phyloP scores from a whole-genome alignment of 2,113 vertebrate genomes.

The Columba janthina region DNA sequence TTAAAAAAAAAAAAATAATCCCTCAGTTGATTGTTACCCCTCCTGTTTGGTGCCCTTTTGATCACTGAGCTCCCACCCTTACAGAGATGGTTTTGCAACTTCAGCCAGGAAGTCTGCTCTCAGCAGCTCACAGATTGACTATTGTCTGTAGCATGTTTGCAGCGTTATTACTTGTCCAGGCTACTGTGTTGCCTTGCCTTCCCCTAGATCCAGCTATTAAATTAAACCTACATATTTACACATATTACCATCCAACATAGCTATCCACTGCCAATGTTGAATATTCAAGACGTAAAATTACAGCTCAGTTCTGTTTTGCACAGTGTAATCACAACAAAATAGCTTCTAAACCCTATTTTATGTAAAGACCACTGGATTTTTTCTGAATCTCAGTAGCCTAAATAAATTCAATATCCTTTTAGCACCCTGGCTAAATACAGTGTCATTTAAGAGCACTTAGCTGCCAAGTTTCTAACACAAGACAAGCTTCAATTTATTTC shows the following conservation, averaged over 20 bases:
- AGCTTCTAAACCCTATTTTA: neutral
- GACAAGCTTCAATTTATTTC: neutral
- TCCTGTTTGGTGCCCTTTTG: neutral
- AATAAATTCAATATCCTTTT: neutral
- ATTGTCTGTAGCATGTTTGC: neutral
- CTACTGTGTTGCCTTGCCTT: constrained; percentile 2
- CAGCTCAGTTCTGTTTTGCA: neutral
- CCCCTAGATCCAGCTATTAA: neutral
- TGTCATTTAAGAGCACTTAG: neutral
- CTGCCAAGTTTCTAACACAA: neutral
- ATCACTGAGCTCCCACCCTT: neutral
- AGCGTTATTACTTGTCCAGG: neutral
- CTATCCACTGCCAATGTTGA: neutral
- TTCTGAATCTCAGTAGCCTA: neutral
- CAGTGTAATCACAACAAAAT: neutral
- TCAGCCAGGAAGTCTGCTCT: neutral
- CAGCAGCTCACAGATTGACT: neutral
- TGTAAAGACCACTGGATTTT: neutral
- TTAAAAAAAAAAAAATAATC: neutral
- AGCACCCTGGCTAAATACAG: neutral
- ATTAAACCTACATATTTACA: neutral
- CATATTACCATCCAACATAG: neutral
- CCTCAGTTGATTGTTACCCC: neutral
- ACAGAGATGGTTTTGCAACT: fast-evolving
- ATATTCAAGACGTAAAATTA: neutral